Evolutionary conservation across 2,888 invertebrate genomes (phyloP).

Genomic region (Sarcophaga subvicina): DNA sequence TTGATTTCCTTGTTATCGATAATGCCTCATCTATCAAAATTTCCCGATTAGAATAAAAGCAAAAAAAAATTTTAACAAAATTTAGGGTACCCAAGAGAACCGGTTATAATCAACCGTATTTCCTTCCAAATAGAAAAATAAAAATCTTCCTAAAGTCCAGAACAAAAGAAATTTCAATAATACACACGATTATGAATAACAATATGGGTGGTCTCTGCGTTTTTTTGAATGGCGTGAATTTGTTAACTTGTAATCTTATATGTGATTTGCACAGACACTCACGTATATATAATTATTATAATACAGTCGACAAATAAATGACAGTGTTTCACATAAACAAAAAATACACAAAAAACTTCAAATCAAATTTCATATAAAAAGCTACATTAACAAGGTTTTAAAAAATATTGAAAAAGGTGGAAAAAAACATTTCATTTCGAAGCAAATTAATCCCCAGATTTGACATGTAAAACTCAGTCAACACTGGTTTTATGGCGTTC

Average conservation of each 20-base stretch:
- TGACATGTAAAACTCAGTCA: conserved; percentile 64
- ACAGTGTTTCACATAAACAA: conserved; percentile 59
- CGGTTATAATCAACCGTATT: no score
- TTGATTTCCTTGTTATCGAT: no score
- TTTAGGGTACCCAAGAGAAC: no score
- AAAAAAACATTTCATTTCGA: conserved; percentile 48
- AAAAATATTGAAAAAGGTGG: conserved; percentile 12
- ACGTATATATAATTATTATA: conserved; percentile 8
- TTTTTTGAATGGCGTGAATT: conserved; percentile 62
- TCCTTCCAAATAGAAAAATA: no score
- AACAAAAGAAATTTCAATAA: background rate
- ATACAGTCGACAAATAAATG: conserved; percentile 68
- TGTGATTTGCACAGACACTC: conserved; percentile 39
- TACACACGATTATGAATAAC: background rate
- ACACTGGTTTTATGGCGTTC: conserved; percentile 37
- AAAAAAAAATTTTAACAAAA: no score
- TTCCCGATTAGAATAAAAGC: no score
- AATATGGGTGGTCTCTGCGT: conserved; percentile 53
- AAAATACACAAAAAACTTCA: conserved; percentile 21
- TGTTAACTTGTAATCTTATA: conserved; percentile 59
- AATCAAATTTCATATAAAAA: conserved; percentile 6
- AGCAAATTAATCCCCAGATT: conserved; percentile 65
- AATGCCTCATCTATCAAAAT: no score
- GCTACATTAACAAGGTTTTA: conserved; percentile 24
- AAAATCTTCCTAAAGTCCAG: background rate